Evolutionary conservation across 2,797 vertebrate species (phyloP), one percentile per base, ranked within the genome.

Genomic region (Silurus lanzhouensis): DNA sequence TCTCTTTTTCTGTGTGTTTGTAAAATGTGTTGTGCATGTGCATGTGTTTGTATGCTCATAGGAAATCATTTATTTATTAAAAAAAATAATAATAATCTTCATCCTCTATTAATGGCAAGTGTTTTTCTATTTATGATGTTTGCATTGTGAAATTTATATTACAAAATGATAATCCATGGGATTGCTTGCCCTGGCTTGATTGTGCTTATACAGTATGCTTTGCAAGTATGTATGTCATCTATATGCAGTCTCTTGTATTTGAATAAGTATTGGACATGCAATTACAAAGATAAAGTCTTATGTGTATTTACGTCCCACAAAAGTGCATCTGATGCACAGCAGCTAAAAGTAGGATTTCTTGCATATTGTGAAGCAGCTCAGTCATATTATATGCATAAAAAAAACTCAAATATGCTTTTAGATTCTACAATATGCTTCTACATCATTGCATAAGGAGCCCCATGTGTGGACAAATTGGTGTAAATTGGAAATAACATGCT

Each of bases 301-400:
- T 74, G 44, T 46, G 38, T 20, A 48, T 15, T 72, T 85, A 64
- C 38, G 20, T 31, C 58, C n/a, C 25, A 63, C n/a, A 52, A 25
- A 57, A 74, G 57, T 75, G 48, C 58, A 20, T 75, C 46, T 67
- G 9, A 82, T 75, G 60, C 15, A 20, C 48, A 74, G 70, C 70
- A 70, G 6, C 57, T 57, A 57, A 74, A 52, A 25, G 13, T 27
- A 75, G n/a, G 12, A 52, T 8, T 15, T 55, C 15, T 64, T 81
- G 75, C 68, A 85, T 61, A 63, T 13, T 82, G 71, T 86, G 71
- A 83, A 86, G 61, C 63, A 88, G 17, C 44, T 70, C 19, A 88
- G 92, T 68, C 86, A 83, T 90, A 91, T 88, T 88, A 86, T 84
- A 91, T 91, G 68, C 83, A 81, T 72, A 82, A n/a, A 91, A 91